Conservation (phyloP, 2,888 invertebrate species). For the Agonopterix arenella region DNA sequence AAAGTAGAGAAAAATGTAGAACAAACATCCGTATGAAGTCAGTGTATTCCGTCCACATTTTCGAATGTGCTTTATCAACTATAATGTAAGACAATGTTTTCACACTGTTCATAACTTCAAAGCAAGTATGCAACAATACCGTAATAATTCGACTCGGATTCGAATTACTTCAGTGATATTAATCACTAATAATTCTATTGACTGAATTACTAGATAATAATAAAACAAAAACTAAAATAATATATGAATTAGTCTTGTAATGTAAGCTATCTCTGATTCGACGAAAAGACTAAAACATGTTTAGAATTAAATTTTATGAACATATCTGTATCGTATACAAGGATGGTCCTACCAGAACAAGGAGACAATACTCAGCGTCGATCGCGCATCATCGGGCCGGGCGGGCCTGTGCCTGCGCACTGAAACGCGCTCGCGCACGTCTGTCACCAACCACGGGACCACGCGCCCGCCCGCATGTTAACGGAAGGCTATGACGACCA, state of each 20-base stretch:
- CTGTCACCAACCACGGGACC: no score
- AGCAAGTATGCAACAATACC: constrained; percentile 18
- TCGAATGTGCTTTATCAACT: constrained; percentile 47
- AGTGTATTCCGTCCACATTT: constrained; percentile 70
- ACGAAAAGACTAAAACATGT: constrained; percentile 70
- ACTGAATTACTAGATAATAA: constrained; percentile 70
- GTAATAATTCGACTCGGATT: constrained; percentile 38
- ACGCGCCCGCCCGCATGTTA: no score
- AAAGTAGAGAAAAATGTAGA: background rate
- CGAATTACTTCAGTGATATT: constrained; percentile 59
- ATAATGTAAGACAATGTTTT: constrained; percentile 34
- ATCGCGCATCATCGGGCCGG: constrained; percentile 13
- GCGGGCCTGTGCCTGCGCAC: background rate
- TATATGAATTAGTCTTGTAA: constrained; percentile 55
- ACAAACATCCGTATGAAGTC: constrained; percentile 22
- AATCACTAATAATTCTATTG: constrained; percentile 62
- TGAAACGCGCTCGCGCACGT: no score
- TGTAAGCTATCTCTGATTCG: constrained; percentile 73
- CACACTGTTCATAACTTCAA: constrained; percentile 35
- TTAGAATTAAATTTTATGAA: constrained; percentile 71
- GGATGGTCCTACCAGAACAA: constrained; percentile 55
- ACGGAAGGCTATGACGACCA: no score
- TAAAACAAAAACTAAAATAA: constrained; percentile 46
- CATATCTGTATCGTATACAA: constrained; percentile 72
- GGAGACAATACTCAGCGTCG: constrained; percentile 62